Base-by-base conservation (phyloP, 2,888 invertebrate species). In the Arctia plantaginis region DNA sequence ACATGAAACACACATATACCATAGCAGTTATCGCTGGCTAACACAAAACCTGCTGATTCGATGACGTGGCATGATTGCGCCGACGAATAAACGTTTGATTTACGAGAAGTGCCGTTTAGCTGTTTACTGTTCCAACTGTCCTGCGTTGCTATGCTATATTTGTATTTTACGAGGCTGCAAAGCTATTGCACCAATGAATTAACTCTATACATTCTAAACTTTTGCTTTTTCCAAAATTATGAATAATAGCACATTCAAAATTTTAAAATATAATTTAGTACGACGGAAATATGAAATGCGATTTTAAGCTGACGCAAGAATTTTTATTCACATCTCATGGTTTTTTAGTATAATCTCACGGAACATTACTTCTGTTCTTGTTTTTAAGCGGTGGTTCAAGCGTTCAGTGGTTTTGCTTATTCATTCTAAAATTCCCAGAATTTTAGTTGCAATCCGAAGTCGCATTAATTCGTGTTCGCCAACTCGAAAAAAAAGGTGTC, bases 71-170 rank as follows among this genome's bases (percentile, higher is more conserved):
- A 81, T 86, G 87, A 85, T 85, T 83, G 80, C 71, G 64, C 79
- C 85, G 82, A 80, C 84, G 86, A 89, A 88, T 87, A 84, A 85
- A 80, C 87, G 84, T 78, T 87, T 90, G 88, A 90, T 90, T 90
- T 89, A 90, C 87, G 85, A 79, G 83, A 80, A 75, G 69, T 78
- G 71, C 76, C 72, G 71, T 79, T 84, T 78, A 74, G 39, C 78
- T 85, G 77, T 76, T 73, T 71, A 66, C 77, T 67, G 71, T 79
- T 62, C 47, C 35, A 0, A 51, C 72, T 70, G 74, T 59, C 66
- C 35, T n/a, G 66, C 70, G 66, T 35, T 44, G 44, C 35, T 18
- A 8, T 47, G 39, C 20, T 71, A 39, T 3, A 41, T 39, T 62
- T 59, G 20, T 66, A 18, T 71, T 64, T 66, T 12, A 15, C n/a